Evolutionary conservation across 1,140 invertebrate species (phyloP).

Genomic region (Gonatopus flavifemur): DNA sequence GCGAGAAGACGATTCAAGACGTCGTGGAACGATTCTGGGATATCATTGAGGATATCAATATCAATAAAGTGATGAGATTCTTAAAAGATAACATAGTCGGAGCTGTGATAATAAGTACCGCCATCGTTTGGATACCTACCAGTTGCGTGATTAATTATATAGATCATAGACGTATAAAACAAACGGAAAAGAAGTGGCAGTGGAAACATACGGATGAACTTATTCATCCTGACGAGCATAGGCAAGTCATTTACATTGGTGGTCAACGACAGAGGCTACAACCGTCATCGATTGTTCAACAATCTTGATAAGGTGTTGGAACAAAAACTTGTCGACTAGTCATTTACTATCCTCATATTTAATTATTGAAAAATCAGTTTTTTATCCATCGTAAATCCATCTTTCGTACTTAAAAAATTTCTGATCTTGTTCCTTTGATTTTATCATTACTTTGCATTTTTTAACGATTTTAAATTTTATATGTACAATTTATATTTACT

Average conservation of each 20-base stretch:
- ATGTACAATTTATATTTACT: no score
- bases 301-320: no score
- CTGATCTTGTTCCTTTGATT: no score
- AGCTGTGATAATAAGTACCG: slow-evolving; percentile 83
- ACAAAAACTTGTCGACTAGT: no score
- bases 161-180: slow-evolving; percentile 67
- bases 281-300: slow-evolving; percentile 30
- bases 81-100: slow-evolving; percentile 88
- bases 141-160: slow-evolving; percentile 82
- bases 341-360: no score
- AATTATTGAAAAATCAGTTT: no score
- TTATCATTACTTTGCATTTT: no score
- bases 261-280: slow-evolving; percentile 41
- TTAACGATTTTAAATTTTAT: no score
- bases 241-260: slow-evolving; percentile 49
- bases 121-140: slow-evolving; percentile 90
- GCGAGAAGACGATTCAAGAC: slow-evolving; percentile 92
- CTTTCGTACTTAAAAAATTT: no score
- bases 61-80: slow-evolving; percentile 87
- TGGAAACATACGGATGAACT: slow-evolving; percentile 56
- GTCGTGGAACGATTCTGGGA: slow-evolving; percentile 95
- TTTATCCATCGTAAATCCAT: no score
- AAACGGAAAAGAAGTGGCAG: slow-evolving; percentile 52
- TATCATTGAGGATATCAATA: slow-evolving; percentile 94
- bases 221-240: slow-evolving; percentile 53